A percentile compares a stretch with the other conserved stretches of the same genome.
Evolutionary conservation across 2,113 vertebrate genomes (phyloP).

Genomic region (Suricata suricatta): DNA sequence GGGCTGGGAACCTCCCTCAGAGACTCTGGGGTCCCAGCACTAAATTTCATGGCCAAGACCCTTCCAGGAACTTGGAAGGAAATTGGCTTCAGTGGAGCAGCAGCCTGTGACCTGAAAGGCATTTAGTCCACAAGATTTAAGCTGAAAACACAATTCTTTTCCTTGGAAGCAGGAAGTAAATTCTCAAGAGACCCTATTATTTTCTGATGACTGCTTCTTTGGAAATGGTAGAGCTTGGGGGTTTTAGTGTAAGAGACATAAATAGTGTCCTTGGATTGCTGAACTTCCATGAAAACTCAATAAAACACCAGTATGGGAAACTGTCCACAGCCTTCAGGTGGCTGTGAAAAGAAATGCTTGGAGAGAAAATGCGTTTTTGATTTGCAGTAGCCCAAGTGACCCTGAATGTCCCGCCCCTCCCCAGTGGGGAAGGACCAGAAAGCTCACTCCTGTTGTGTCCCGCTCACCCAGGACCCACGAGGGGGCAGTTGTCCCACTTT

Average conservation of each 20-base stretch:
- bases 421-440: neutral
- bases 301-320: neutral
- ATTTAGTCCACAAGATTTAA: neutral
- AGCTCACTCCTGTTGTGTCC: fast-evolving
- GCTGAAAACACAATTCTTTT: neutral
- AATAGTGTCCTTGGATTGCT: neutral
- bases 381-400: neutral
- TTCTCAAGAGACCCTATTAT: neutral
- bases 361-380: neutral
- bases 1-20: neutral
- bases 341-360: neutral
- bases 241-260: neutral
- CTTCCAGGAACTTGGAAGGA: neutral
- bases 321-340: neutral
- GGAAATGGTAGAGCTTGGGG: neutral
- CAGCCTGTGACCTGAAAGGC: neutral
- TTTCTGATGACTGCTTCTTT: neutral
- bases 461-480: fast-evolving
- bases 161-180: neutral
- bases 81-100: neutral
- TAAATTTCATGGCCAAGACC: neutral
- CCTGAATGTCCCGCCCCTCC: neutral
- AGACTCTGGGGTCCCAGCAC: neutral
- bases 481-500: neutral
- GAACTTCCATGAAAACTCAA: neutral